Evolutionary conservation across 2,797 vertebrate genomes (phyloP).

Genomic region (Leptodactylus fallax): DNA sequence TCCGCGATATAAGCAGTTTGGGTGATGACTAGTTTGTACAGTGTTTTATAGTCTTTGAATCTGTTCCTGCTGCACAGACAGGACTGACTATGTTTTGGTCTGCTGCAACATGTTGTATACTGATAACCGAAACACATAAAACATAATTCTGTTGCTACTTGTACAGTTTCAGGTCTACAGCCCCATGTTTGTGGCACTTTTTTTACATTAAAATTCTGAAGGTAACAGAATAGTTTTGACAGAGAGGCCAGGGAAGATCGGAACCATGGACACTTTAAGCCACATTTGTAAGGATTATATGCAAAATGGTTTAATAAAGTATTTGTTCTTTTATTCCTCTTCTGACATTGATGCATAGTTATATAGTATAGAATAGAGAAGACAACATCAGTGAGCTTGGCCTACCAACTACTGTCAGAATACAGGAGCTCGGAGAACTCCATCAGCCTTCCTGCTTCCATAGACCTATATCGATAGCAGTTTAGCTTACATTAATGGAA

Average conservation of each 20-base stretch:
- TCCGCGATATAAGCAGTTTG: conserved; percentile 15
- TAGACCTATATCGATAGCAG: background rate
- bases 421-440: background rate
- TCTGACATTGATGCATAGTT: background rate
- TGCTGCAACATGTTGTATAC: conserved; percentile 38
- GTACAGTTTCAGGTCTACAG: background rate
- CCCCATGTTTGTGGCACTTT: too few relatives aligned
- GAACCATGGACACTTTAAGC: background rate
- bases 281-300: background rate
- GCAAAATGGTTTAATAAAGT: background rate
- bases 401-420: background rate
- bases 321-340: background rate
- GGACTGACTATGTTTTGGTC: background rate
- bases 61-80: conserved; percentile 9
- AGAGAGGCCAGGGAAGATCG: too few relatives aligned
- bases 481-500: too few relatives aligned
- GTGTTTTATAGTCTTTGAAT: conserved; percentile 40
- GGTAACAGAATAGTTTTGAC: background rate
- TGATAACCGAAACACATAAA: conserved; percentile 43
- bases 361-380: background rate
- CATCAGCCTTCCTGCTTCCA: background rate
- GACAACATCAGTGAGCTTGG: background rate
- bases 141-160: conserved; percentile 1
- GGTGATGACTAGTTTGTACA: conserved; percentile 41
- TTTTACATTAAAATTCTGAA: background rate